Percentiles rank a stretch among this genome's conserved stretches.
Evolutionary conservation across 2,888 invertebrate genomes (phyloP).

Genomic region (Mythimna loreyi): DNA sequence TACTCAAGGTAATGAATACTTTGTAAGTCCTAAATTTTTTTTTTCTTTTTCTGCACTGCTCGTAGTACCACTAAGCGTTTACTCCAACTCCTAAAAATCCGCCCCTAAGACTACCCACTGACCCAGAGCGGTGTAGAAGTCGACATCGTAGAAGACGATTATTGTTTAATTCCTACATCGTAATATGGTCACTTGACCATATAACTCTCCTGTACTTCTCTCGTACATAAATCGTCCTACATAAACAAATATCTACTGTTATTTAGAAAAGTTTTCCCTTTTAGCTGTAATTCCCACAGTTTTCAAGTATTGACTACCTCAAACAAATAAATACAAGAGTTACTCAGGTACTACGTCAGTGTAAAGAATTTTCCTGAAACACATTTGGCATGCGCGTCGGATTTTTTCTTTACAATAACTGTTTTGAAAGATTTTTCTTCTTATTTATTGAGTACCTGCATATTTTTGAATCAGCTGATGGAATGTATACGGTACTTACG

Average conservation of each 20-base stretch:
- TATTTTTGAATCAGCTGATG: conserved; percentile 34
- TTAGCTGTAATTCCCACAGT: background rate
- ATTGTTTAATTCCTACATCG: no score
- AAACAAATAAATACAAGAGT: conserved; percentile 13
- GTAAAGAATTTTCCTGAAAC: conserved; percentile 26
- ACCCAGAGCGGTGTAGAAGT: no score
- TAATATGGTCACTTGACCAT: no score
- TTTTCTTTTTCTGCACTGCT: no score
- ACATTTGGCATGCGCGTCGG: conserved; percentile 44
- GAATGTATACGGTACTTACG: conserved; percentile 21
- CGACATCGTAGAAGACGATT: no score
- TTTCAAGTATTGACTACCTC: conserved; percentile 29
- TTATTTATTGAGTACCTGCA: conserved; percentile 5
- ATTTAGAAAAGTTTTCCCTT: background rate
- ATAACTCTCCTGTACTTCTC: background rate
- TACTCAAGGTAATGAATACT: no score
- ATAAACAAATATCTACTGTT: background rate
- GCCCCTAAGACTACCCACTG: no score
- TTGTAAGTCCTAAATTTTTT: no score
- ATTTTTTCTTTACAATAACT: conserved; percentile 36
- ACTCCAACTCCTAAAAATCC: no score
- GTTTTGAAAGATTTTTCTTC: conserved; percentile 30
- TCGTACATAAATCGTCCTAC: conserved; percentile 12
- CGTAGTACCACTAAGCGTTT: no score
- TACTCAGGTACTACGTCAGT: background rate